A percentile compares a stretch with the other conserved stretches of the same genome.
These are phyloP conservation scores for Ceratotherium simum DNA, from an alignment of 2,113 vertebrate genomes.

Conservation along the genomic window DNA sequence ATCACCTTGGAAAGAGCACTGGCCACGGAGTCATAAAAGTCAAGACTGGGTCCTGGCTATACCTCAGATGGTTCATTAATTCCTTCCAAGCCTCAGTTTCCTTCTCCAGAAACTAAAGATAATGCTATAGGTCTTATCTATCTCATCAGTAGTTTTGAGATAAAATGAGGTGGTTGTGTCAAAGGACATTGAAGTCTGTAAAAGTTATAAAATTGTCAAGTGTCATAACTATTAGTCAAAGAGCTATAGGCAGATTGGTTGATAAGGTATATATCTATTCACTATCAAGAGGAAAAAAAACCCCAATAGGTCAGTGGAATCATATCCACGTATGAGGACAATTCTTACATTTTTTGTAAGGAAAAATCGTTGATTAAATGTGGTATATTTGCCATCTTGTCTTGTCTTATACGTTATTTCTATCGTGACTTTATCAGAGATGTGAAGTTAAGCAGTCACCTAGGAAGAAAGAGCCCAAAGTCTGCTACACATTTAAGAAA, in stretches of 20 bases:
- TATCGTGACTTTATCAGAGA: slow-evolving; percentile 18
- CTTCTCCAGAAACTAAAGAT: neutral
- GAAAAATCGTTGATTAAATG: slow-evolving; percentile 21
- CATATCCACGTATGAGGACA: neutral
- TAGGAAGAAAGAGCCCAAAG: slow-evolving; percentile 17
- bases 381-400: neutral
- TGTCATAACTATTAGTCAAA: slow-evolving; percentile 8
- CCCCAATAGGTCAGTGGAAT: neutral
- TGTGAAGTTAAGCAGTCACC: slow-evolving; percentile 44
- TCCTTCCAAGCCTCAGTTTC: neutral
- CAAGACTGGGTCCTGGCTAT: neutral
- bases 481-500: slow-evolving; percentile 56
- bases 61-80: neutral
- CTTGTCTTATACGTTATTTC: neutral
- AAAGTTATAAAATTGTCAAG: neutral
- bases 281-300: neutral
- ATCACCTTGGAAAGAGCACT: neutral
- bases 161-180: neutral
- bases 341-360: slow-evolving; percentile 12
- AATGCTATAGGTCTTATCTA: neutral
- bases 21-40: neutral
- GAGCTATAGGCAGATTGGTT: neutral
- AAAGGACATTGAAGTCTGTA: neutral
- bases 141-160: neutral
- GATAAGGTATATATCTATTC: neutral